Evolutionary conservation across 2,113 vertebrate species (phyloP), one percentile per base, ranked within the genome.

Genomic region (Archocentrus centrarchus): DNA sequence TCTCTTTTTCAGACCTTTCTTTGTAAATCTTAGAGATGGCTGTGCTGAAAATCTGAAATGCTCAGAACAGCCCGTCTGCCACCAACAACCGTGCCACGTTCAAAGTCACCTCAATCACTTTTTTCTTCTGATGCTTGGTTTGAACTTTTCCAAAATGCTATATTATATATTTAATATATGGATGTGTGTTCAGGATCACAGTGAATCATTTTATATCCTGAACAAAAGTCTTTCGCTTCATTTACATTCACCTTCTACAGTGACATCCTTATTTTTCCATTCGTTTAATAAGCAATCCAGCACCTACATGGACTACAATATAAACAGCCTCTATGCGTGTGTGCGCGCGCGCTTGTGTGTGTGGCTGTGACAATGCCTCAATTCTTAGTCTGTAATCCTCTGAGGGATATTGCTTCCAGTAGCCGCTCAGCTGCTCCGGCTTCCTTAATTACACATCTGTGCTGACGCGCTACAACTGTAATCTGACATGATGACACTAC

Each of bases 381-480:
- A 75, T 90, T 91, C 91, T 85, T 59, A 66, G 86, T 55, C 86
- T 9, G 1, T 91, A 94, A 94, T 93, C 92, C 92, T 89, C 89
- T 90, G 44, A 75, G 78, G 91, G 84, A 91, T 89, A 88, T 91
- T 87, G 87, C 91, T 92, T 84, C 63, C 88, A 92, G 79, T 88
- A 82, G 90, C 88, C 59, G 90, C 90, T 91, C 91, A 22, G 63
- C 91, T 87, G 85, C 50, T 13, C 59, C 64, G 27, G 90, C 87
- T 86, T 88, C 91, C 83, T 93, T 91, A 94, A 94, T 93, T 91
- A 89, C 91, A 91, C 92, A 94, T 93, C 91, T 93, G 92, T 86
- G 91, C 86, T 91, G 89, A 92, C 86, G 89, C 4, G 80, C 84
- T 62, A 81, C 85, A 85, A 88, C 89, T 92, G 80, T 93, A 93